These are phyloP conservation scores for Goniozus legneri DNA, from an alignment of 1,140 invertebrate species.

Conservation along the genomic window DNA sequence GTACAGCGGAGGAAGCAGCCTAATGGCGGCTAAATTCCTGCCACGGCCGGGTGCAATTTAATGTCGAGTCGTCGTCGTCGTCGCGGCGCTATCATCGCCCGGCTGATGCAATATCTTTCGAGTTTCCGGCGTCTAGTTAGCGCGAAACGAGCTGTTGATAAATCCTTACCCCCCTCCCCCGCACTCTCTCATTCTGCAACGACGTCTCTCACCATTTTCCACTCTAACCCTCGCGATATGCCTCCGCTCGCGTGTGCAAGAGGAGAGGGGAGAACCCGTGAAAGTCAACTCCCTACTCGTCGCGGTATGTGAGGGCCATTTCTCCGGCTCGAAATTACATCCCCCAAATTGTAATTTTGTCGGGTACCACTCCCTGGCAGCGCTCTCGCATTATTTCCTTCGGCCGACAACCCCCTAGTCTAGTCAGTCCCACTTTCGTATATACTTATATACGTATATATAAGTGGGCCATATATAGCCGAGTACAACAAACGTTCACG, in stretches of 20 bases:
- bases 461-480: no score
- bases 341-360: constrained; percentile 53
- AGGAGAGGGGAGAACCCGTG: no score
- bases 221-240: constrained; percentile 8
- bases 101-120: constrained; percentile 53
- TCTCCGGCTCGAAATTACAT: constrained; percentile 50
- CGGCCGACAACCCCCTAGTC: no score
- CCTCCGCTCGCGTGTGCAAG: constrained; percentile 13
- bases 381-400: constrained; percentile 3
- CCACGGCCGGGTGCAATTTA: constrained; percentile 52
- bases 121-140: constrained; percentile 52
- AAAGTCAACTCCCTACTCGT: constrained; percentile 17
- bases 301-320: constrained; percentile 51
- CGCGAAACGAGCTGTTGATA: constrained; percentile 50
- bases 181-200: constrained; percentile 14
- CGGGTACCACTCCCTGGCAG: constrained; percentile 40
- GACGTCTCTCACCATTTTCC: constrained; percentile 8
- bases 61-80: constrained; percentile 49
- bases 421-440: no score
- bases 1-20: constrained; percentile 9
- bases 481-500: no score
- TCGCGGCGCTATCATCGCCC: constrained; percentile 49
- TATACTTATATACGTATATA: no score
- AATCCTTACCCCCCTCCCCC: constrained; percentile 28
- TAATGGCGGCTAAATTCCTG: constrained; percentile 48